phyloP scores from a whole-genome alignment of 2,797 vertebrate species.

The Calcarius lapponicus region DNA sequence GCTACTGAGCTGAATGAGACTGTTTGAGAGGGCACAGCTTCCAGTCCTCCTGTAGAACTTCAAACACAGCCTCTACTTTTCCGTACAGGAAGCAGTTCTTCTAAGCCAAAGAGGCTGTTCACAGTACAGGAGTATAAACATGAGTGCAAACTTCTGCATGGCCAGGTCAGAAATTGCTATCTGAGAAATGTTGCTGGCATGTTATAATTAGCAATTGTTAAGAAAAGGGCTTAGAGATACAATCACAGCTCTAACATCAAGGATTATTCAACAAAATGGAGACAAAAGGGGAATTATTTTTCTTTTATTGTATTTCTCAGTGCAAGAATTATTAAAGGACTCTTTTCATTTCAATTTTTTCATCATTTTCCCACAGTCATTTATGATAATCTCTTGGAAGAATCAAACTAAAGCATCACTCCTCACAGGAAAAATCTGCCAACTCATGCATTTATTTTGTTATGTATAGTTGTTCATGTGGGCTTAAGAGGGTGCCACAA shows the following conservation, averaged over 20 bases:
- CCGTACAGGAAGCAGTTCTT: neutral
- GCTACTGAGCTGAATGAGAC: neutral
- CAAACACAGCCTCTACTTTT: neutral
- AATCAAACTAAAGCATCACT: slow-evolving; percentile 39
- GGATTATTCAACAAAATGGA: slow-evolving; percentile 32
- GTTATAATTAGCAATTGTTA: neutral
- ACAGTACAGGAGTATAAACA: neutral
- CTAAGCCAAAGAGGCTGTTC: neutral
- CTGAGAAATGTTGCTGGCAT: neutral
- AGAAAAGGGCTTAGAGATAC: slow-evolving; percentile 12
- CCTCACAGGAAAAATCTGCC: slow-evolving; percentile 27
- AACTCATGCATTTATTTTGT: slow-evolving; percentile 40
- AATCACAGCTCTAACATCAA: slow-evolving; percentile 4
- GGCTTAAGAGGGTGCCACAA: slow-evolving; percentile 22
- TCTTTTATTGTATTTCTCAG: slow-evolving; percentile 16
- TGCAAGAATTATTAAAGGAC: neutral
- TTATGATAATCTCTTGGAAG: slow-evolving; percentile 27
- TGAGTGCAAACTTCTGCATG: neutral
- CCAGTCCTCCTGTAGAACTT: neutral
- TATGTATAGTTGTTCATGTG: neutral
- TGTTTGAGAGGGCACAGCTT: neutral
- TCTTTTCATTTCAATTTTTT: no score
- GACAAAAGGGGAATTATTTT: slow-evolving; percentile 25
- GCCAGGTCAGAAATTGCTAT: neutral
- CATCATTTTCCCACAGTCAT: slow-evolving; percentile 31